Conservation (phyloP, 2,888 invertebrate genomes). For the Meandrusa payeni region DNA sequence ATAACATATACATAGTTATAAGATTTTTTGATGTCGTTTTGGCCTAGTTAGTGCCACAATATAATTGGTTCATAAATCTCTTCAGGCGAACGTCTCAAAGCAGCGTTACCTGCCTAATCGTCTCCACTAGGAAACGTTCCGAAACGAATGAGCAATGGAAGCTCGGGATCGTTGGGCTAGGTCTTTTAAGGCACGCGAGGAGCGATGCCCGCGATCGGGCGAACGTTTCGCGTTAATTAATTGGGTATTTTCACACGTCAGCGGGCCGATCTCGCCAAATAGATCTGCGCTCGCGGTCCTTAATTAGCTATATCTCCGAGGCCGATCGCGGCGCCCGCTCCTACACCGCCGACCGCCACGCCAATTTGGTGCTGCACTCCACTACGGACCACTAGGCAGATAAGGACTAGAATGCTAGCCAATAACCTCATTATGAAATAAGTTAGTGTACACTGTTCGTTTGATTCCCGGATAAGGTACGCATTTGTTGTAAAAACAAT, state of each 20-base stretch:
- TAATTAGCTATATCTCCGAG: constrained; percentile 75
- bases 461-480: constrained; percentile 51
- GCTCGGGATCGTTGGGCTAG: constrained; percentile 47
- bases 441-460: constrained; percentile 58
- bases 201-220: constrained; percentile 56
- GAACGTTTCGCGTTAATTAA: constrained; percentile 76
- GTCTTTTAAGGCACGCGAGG: constrained; percentile 62
- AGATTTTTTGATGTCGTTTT: too few relatives aligned
- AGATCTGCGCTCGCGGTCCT: constrained; percentile 75
- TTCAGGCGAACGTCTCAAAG: constrained; percentile 5
- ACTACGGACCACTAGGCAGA: constrained; percentile 62
- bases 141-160: constrained; percentile 51
- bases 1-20: too few relatives aligned
- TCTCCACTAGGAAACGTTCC: constrained; percentile 40
- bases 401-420: constrained; percentile 71
- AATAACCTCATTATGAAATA: constrained; percentile 80
- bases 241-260: constrained; percentile 81
- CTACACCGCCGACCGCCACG: constrained; percentile 72
- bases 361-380: constrained; percentile 75
- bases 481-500: constrained; percentile 34
- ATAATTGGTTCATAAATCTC: constrained; percentile 23
- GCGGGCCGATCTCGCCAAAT: constrained; percentile 76
- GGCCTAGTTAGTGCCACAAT: too few relatives aligned
- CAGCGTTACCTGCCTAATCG: constrained; percentile 25
- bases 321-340: constrained; percentile 65